Evolutionary conservation across 1,140 invertebrate species (phyloP).

Genomic region (Venturia canescens): DNA sequence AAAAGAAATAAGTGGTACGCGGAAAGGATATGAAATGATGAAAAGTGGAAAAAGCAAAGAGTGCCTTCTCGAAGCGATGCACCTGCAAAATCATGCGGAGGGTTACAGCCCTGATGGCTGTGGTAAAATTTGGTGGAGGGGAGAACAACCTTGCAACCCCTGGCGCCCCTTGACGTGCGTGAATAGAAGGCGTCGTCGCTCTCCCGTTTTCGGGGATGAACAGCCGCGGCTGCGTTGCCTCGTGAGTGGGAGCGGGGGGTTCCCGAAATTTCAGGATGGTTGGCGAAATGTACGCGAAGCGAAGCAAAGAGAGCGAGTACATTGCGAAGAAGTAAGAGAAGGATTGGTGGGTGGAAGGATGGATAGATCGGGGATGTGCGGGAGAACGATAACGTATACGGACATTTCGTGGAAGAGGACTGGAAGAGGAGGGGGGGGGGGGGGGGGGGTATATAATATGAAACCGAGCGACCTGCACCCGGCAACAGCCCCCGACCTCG

Average conservation of each 20-base stretch:
- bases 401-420: constrained; percentile 34
- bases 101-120: constrained; percentile 51
- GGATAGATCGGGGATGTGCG: constrained; percentile 34
- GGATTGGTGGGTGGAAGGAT: constrained; percentile 32
- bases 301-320: constrained; percentile 13
- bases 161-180: constrained; percentile 74
- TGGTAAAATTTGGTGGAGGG: constrained; percentile 57
- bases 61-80: neutral
- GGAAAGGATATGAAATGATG: neutral
- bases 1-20: too few relatives aligned
- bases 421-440: too few relatives aligned
- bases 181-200: constrained; percentile 62
- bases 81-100: constrained; percentile 12
- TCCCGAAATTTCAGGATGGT: constrained; percentile 63
- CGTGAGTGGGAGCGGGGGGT: constrained; percentile 53
- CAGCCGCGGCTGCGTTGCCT: neutral
- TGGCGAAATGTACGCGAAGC: constrained; percentile 51
- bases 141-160: constrained; percentile 72
- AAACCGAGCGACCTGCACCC: constrained; percentile 70
- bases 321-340: constrained; percentile 44
- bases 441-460: too few relatives aligned
- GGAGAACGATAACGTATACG: constrained; percentile 36
- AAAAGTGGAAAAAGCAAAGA: neutral
- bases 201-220: neutral
- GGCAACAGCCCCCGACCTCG: constrained; percentile 73